Evolutionary conservation across 2,797 vertebrate genomes (phyloP).

Genomic region (Florisuga fusca): DNA sequence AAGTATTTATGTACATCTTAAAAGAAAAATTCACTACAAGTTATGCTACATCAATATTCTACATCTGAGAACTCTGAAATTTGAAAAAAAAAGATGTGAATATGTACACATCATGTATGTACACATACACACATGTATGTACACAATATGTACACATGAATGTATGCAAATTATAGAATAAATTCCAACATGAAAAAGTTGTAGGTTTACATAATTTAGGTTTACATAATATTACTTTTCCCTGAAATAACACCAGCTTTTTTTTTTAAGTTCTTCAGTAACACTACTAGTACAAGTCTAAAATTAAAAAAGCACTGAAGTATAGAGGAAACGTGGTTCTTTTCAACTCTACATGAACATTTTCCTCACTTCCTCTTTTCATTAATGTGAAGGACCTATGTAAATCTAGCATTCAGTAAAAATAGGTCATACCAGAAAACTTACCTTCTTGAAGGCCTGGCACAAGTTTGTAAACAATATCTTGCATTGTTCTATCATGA

Average conservation of each 20-base stretch:
- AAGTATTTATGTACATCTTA: neutral
- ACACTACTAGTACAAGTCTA: neutral
- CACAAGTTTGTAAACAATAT: constrained; percentile 97
- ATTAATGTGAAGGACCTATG: neutral
- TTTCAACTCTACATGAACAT: neutral
- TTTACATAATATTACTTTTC: neutral
- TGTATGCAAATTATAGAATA: neutral
- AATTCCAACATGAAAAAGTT: neutral
- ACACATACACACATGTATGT: no score
- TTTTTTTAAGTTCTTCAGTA: neutral
- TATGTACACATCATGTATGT: neutral
- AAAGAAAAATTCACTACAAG: neutral
- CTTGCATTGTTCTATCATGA: constrained; percentile 99
- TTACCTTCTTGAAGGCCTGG: constrained; percentile 96
- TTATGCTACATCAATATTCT: neutral
- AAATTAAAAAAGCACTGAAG: neutral
- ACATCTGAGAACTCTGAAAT: neutral
- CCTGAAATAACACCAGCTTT: neutral
- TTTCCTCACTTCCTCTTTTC: neutral
- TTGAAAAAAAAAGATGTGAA: neutral
- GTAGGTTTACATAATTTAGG: neutral
- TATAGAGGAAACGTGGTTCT: neutral
- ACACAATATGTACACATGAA: no score
- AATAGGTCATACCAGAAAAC: constrained; percentile 20
- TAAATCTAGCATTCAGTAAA: neutral